A percentile compares a stretch with the other conserved stretches of the same genome.
These are phyloP conservation scores for Eremobia ochroleuca DNA, from an alignment of 2,888 invertebrate genomes.

Conservation along the genomic window DNA sequence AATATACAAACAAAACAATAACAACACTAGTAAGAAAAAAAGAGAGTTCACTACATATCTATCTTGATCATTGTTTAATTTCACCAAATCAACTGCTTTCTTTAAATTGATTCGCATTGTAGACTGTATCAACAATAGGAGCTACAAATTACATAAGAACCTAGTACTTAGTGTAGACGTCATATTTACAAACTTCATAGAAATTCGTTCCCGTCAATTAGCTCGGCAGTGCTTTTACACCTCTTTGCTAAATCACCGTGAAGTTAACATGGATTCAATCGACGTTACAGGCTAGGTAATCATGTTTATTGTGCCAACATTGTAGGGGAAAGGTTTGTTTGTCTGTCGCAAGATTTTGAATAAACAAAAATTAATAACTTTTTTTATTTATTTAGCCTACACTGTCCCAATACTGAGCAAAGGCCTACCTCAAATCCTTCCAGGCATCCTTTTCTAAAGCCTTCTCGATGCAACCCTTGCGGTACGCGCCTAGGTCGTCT, in stretches of 20 bases:
- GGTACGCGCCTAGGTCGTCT: not conserved
- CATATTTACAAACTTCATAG: slow-evolving; percentile 19
- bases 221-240: slow-evolving; percentile 23
- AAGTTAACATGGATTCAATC: slow-evolving; percentile 33
- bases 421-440: not conserved
- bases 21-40: not conserved
- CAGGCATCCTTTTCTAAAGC: not conserved
- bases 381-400: no score
- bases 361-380: no score
- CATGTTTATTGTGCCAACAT: not conserved
- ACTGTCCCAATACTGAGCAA: not conserved
- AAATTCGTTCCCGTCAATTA: slow-evolving; percentile 53
- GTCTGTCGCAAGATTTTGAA: not conserved
- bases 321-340: not conserved
- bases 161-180: not conserved
- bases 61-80: slow-evolving; percentile 7
- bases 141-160: slow-evolving; percentile 1
- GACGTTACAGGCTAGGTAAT: slow-evolving; percentile 17
- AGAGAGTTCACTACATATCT: not conserved
- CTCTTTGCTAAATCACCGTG: slow-evolving; percentile 38
- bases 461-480: not conserved
- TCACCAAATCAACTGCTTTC: not conserved
- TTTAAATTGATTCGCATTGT: not conserved
- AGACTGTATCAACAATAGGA: not conserved
- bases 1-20: slow-evolving; percentile 23